These are phyloP conservation scores for Gallinago stenura DNA, from an alignment of 2,797 vertebrate genomes.

Conservation along the genomic window DNA sequence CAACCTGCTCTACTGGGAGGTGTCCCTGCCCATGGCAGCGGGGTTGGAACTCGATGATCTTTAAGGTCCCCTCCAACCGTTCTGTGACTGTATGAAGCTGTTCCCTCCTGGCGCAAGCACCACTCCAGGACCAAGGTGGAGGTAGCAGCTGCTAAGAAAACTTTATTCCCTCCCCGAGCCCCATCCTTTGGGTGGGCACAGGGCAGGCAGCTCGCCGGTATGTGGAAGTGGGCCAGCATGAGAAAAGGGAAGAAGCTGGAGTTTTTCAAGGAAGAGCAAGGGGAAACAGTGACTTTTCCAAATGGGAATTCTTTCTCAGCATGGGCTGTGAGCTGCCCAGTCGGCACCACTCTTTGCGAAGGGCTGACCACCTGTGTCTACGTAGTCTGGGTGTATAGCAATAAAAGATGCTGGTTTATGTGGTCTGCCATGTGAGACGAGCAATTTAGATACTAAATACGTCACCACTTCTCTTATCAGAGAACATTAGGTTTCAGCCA, in stretches of 20 bases:
- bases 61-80: background rate
- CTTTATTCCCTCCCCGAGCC: background rate
- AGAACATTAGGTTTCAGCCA: slow-evolving; percentile 40
- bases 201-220: accelerated
- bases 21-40: background rate
- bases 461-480: slow-evolving; percentile 55
- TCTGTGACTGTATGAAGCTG: background rate
- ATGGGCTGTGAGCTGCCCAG: background rate
- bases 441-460: background rate
- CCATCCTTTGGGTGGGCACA: background rate
- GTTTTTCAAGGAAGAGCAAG: background rate
- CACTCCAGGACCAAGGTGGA: background rate
- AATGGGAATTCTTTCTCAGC: background rate
- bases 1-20: background rate
- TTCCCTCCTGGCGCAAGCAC: background rate
- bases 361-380: background rate
- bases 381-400: background rate
- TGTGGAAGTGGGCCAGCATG: accelerated
- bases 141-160: background rate
- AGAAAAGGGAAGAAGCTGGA: background rate
- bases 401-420: background rate
- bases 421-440: background rate
- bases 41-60: background rate
- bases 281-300: background rate
- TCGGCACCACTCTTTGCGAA: accelerated